These are phyloP conservation scores for Sinocyclocheilus anshuiensis DNA, from an alignment of 2,113 vertebrate genomes.

Conservation along the genomic window DNA sequence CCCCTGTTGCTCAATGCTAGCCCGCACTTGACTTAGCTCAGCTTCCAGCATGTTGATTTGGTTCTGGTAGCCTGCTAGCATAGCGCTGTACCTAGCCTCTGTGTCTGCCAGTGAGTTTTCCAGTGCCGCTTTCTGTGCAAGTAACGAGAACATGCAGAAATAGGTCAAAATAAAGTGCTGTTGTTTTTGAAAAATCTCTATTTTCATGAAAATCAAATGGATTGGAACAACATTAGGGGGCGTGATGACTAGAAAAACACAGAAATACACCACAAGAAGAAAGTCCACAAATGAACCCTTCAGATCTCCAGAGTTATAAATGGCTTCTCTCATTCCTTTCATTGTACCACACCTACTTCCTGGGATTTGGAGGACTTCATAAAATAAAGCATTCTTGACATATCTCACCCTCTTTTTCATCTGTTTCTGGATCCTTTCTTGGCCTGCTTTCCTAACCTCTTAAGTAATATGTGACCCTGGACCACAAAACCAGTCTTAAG, in stretches of 20 bases:
- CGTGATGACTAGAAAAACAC: neutral
- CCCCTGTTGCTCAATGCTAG: slow-evolving; percentile 76
- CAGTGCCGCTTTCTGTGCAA: slow-evolving; percentile 75
- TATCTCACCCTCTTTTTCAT: slow-evolving; percentile 36
- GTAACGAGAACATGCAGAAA: neutral
- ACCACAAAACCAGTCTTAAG: too few relatives aligned
- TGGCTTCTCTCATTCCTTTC: slow-evolving; percentile 30
- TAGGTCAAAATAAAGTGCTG: neutral
- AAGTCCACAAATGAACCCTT: neutral
- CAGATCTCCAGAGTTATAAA: neutral
- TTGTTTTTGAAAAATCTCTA: neutral
- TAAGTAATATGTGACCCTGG: slow-evolving; percentile 5
- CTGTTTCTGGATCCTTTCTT: neutral
- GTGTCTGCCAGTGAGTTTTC: slow-evolving; percentile 77
- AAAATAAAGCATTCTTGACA: slow-evolving; percentile 31
- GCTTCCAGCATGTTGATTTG: slow-evolving; percentile 75
- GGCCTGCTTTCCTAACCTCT: slow-evolving; percentile 15
- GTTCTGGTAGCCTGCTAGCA: slow-evolving; percentile 73
- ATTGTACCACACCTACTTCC: neutral
- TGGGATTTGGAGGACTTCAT: slow-evolving; percentile 19
- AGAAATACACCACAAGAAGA: neutral
- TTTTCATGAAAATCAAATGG: neutral
- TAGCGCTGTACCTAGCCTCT: slow-evolving; percentile 72
- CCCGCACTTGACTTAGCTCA: slow-evolving; percentile 70
- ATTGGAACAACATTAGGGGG: neutral